These are phyloP conservation scores for Oreochromis grahami DNA, from an alignment of 2,797 vertebrate genomes.

Conservation along the genomic window DNA sequence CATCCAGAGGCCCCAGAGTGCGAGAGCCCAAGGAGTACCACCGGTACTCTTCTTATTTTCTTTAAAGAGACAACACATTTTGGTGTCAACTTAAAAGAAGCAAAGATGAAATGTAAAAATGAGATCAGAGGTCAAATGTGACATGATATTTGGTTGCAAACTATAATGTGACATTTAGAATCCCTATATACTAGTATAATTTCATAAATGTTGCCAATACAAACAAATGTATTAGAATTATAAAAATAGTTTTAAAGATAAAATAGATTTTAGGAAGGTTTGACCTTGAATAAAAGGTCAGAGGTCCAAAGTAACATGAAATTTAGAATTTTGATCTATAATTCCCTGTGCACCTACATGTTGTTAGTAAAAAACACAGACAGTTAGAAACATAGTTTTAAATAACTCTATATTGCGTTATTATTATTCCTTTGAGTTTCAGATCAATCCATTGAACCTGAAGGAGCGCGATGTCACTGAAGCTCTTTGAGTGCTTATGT, in stretches of 20 bases:
- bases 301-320: not conserved
- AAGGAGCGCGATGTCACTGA: not conserved
- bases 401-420: not conserved
- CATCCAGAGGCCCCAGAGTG: no score
- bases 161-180: not conserved
- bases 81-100: not conserved
- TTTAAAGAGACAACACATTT: not conserved
- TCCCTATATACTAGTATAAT: not conserved
- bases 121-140: not conserved
- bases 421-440: not conserved
- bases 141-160: not conserved
- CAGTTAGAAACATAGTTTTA: not conserved
- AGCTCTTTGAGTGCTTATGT: not conserved
- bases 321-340: not conserved
- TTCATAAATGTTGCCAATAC: not conserved
- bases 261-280: not conserved
- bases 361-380: not conserved
- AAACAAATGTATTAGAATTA: not conserved
- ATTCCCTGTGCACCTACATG: not conserved
- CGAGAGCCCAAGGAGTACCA: no score
- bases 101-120: not conserved
- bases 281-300: not conserved
- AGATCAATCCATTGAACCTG: not conserved
- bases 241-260: not conserved
- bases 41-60: not conserved